phyloP scores from a whole-genome alignment of 2,797 vertebrate genomes.

The Catharus ustulatus region DNA sequence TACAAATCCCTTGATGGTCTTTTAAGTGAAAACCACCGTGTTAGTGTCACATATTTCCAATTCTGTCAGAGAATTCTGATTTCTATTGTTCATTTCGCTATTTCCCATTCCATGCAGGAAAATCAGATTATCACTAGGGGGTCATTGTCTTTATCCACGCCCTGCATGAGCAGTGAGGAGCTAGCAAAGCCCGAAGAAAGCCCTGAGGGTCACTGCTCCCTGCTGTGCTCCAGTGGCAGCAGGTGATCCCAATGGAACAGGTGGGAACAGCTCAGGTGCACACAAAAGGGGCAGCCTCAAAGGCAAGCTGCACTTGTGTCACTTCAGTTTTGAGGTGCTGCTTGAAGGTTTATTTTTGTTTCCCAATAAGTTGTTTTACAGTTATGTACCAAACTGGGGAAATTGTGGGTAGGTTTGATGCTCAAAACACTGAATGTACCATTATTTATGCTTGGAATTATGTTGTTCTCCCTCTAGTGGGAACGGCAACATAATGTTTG shows the following conservation, averaged over 20 bases:
- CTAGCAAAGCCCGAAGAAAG: background rate
- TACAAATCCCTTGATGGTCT: background rate
- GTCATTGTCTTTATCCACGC: background rate
- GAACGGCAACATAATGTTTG: accelerated
- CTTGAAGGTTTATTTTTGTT: accelerated
- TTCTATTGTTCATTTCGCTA: accelerated
- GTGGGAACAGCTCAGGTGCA: background rate
- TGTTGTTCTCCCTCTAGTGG: accelerated
- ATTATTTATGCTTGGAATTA: background rate
- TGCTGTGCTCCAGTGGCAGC: background rate
- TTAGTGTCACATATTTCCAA: accelerated
- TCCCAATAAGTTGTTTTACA: background rate
- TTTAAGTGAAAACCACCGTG: background rate
- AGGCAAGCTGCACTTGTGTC: accelerated
- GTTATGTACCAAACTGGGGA: accelerated
- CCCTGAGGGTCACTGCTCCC: background rate
- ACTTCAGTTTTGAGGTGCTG: accelerated
- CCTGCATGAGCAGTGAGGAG: accelerated
- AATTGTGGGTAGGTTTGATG: background rate
- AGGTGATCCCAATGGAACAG: background rate
- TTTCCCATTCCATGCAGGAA: background rate
- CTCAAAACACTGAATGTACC: accelerated
- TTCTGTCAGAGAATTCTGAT: background rate
- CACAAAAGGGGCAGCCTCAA: accelerated
- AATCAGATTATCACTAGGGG: accelerated